phyloP scores from a whole-genome alignment of 2,888 invertebrate species.

The Rhagophthalmus giganteus region DNA sequence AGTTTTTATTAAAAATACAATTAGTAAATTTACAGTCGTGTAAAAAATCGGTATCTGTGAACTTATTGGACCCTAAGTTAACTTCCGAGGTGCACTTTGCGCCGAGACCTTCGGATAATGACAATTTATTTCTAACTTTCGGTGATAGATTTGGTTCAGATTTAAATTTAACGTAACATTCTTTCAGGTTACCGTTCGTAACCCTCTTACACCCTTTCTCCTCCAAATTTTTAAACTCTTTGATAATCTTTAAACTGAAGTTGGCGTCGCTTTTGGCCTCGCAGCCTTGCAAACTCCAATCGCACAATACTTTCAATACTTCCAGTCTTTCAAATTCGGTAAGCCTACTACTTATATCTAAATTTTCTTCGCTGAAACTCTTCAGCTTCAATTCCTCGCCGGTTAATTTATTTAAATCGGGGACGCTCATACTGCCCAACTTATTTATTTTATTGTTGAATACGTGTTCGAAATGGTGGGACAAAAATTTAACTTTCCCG shows the following conservation, averaged over 20 bases:
- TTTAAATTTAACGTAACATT: slow-evolving; percentile 39
- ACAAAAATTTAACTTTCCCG: slow-evolving; percentile 69
- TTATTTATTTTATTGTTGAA: slow-evolving; percentile 30
- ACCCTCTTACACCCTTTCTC: slow-evolving; percentile 7
- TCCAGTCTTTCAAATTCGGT: slow-evolving; percentile 53
- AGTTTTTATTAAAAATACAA: slow-evolving; percentile 54
- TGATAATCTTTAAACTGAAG: slow-evolving; percentile 28
- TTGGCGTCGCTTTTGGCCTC: slow-evolving; percentile 44
- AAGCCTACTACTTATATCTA: slow-evolving; percentile 48
- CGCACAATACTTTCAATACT: slow-evolving; percentile 51
- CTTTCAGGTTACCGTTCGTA: slow-evolving; percentile 32
- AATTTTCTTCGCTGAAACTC: slow-evolving; percentile 49
- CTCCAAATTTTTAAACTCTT: slow-evolving; percentile 22
- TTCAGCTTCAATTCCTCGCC: slow-evolving; percentile 31
- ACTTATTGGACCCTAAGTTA: slow-evolving; percentile 34
- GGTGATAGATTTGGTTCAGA: slow-evolving; percentile 50
- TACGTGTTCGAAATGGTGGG: slow-evolving; percentile 68
- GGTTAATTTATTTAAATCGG: slow-evolving; percentile 42
- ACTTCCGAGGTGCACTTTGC: slow-evolving; percentile 41
- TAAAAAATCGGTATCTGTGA: slow-evolving; percentile 45
- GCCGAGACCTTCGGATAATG: slow-evolving; percentile 17
- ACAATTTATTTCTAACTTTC: slow-evolving; percentile 4
- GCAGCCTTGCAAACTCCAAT: slow-evolving; percentile 54
- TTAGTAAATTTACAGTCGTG: slow-evolving; percentile 53
- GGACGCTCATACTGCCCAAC: slow-evolving; percentile 47